Base-by-base conservation (phyloP, 2,797 vertebrate genomes). In the Eutrigla gurnardus region DNA sequence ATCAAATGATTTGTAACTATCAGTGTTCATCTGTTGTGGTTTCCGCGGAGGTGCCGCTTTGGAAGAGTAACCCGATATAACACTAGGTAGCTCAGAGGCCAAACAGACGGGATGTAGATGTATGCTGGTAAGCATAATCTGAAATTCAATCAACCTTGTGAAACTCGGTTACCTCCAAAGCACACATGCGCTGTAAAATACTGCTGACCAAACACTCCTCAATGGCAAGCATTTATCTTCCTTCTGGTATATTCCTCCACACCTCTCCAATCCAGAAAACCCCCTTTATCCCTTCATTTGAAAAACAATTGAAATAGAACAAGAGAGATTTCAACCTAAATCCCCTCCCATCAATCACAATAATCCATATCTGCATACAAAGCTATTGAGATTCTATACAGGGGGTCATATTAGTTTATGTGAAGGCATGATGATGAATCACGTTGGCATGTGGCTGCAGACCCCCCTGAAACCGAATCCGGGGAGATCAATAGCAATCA, bases 401-500 rank as follows among this genome's bases (percentile, higher is more conserved):
- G 58, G 40, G 58, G 5, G 14, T 18, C 11, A 58, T 58, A 33
- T 35, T 66, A 36, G 71, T 73, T 82, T 80, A 54, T 52, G 32
- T 63, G 7, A 75, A 71, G 52, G 18, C 5, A 36, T 47, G 62
- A 36, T 47, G 62, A 76, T 63, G 66, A 12, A 82, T 64, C 39
- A 67, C 49, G 40, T 0, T 52, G 59, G 61, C 40, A 42, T 47
- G 64, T 39, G 11, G 54, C 73, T 72, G 53, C 39, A 82, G 71
- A 78, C 32, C 54, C 32, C 25, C 32, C 33, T 52, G n/a, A 75
- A 75, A 77, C 57, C 11, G 65, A 55, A 36, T 33, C 52, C 50
- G 52, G 25, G 71, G 39, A 63, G 77, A 89, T 91, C 88, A 77
- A 85, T 89, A 88, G 73, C 78, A 88, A 90, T 91, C 76, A 77